These are phyloP conservation scores for Tragopan temminckii DNA, from an alignment of 2,797 vertebrate genomes.

Conservation along the genomic window DNA sequence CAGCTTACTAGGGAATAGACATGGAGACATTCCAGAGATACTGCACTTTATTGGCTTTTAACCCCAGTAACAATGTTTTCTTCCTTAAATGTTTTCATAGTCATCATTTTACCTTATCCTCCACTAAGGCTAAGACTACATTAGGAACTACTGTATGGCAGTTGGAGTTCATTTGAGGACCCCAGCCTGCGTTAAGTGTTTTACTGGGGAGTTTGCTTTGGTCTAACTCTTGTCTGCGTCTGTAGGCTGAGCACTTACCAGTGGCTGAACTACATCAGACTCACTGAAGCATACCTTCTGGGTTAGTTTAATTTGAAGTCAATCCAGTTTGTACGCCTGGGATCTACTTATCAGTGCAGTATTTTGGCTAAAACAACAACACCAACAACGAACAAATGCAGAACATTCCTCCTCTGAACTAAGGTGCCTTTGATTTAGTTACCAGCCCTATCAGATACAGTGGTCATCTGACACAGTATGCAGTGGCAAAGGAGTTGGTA, in stretches of 20 bases:
- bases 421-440: background rate
- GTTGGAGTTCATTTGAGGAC: background rate
- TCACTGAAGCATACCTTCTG: background rate
- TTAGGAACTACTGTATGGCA: background rate
- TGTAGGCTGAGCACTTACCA: background rate
- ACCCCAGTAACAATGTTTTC: background rate
- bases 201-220: background rate
- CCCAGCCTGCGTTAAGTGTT: background rate
- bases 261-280: background rate
- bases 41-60: background rate
- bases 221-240: background rate
- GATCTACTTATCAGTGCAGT: background rate
- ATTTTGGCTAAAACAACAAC: background rate
- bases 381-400: background rate
- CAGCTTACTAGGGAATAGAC: background rate
- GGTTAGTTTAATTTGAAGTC: background rate
- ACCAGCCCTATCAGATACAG: background rate
- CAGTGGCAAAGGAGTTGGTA: background rate
- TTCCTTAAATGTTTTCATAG: background rate
- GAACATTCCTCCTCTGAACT: rapidly evolving
- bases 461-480: background rate
- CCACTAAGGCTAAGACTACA: background rate
- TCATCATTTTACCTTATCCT: background rate
- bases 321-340: background rate
- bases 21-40: background rate